These are phyloP conservation scores for Unio delphinus DNA, from an alignment of 2,888 invertebrate genomes.

Conservation along the genomic window DNA sequence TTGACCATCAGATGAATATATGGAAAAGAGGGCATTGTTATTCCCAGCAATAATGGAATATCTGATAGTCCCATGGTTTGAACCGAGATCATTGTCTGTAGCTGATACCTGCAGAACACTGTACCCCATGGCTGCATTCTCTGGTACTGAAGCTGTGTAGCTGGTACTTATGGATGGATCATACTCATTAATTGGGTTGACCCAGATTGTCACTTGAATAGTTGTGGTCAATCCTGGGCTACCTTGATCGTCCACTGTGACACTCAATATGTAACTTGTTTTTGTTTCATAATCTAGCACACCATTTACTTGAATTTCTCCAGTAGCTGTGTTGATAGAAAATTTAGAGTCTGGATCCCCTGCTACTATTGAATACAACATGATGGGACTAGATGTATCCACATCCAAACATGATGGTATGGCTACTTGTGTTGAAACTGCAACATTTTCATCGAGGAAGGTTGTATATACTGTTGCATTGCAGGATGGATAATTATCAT, in stretches of 20 bases:
- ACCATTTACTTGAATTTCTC: conserved; percentile 29
- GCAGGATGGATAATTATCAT: conserved; percentile 53
- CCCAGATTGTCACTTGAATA: conserved; percentile 22
- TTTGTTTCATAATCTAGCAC: conserved; percentile 51
- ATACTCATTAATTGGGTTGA: conserved; percentile 48
- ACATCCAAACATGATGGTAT: conserved; percentile 24
- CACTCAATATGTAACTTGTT: conserved; percentile 30
- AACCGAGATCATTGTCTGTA: conserved; percentile 38
- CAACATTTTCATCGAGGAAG: conserved; percentile 21
- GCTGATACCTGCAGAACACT: conserved; percentile 29
- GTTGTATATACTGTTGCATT: conserved; percentile 24
- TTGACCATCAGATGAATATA: conserved; percentile 45
- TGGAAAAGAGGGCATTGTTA: conserved; percentile 38
- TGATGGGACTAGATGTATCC: conserved; percentile 20
- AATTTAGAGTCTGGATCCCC: conserved; percentile 36
- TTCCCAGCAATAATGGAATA: conserved; percentile 47
- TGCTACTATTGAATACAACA: conserved; percentile 18
- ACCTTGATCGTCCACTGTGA: conserved; percentile 45
- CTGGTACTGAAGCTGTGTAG: conserved; percentile 28
- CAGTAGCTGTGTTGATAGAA: conserved; percentile 30
- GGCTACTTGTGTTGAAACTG: conserved; percentile 21
- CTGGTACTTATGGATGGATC: conserved; percentile 16
- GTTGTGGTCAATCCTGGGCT: conserved; percentile 20
- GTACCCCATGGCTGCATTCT: conserved; percentile 26
- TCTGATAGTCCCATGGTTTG: conserved; percentile 43